Evolutionary conservation across 2,113 vertebrate genomes (phyloP).

Genomic region (Antechinus flavipes): DNA sequence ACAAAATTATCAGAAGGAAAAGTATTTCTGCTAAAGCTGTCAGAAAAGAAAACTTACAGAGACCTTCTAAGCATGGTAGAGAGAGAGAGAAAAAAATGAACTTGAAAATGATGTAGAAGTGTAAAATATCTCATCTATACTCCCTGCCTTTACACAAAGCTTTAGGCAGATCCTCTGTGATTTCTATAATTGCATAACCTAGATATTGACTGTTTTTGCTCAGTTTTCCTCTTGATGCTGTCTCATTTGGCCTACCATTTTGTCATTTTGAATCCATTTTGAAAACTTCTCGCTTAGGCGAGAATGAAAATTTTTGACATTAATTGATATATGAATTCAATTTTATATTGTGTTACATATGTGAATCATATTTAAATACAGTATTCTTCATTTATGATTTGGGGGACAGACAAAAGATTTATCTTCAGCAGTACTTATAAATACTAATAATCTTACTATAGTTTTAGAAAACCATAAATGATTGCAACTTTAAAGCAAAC

Average conservation of each 20-base stretch:
- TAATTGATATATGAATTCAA: neutral
- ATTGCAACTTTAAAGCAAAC: neutral
- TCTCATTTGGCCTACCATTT: slow-evolving; percentile 12
- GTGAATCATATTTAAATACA: neutral
- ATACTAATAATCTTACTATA: slow-evolving; percentile 23
- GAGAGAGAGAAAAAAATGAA: neutral
- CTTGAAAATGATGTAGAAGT: neutral
- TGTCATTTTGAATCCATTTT: no score
- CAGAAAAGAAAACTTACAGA: slow-evolving; percentile 30
- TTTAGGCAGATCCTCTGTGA: neutral
- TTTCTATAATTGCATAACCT: neutral
- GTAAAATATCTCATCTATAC: neutral
- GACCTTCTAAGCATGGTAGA: neutral
- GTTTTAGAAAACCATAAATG: slow-evolving; percentile 32
- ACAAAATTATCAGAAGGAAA: slow-evolving; percentile 1
- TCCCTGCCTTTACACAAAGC: neutral
- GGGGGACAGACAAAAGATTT: neutral
- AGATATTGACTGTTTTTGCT: neutral
- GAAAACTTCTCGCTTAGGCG: neutral
- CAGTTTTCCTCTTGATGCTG: neutral
- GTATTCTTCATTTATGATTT: neutral
- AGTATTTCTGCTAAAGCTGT: neutral
- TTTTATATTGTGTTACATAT: neutral
- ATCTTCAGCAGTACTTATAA: neutral
- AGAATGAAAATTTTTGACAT: neutral